phyloP scores from a whole-genome alignment of 2,797 vertebrate genomes.

The Rhinophrynus dorsalis region DNA sequence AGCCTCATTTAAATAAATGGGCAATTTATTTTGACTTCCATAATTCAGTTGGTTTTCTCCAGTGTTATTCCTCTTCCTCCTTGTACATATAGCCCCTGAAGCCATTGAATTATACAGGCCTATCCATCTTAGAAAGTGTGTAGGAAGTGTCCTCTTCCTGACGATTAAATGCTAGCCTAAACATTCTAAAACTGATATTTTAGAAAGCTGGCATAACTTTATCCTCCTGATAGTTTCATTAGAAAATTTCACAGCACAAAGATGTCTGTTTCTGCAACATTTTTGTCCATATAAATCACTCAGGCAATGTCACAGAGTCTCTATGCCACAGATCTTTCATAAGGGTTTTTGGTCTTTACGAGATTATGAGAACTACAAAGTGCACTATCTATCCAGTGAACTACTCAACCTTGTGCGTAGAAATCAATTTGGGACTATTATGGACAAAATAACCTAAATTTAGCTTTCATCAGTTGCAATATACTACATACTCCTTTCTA shows the following conservation, averaged over 20 bases:
- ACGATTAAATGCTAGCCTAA: constrained; percentile 23
- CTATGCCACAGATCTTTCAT: constrained; percentile 38
- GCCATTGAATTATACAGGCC: constrained; percentile 14
- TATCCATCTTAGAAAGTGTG: constrained; percentile 6
- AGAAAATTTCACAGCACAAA: neutral
- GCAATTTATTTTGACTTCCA: too few species aligned
- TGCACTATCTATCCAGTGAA: constrained; percentile 51
- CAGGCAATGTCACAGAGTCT: neutral
- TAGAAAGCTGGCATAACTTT: constrained; percentile 22
- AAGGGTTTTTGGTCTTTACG: constrained; percentile 46
- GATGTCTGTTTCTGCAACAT: neutral
- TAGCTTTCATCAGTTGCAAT: constrained; percentile 66
- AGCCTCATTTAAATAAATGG: too few species aligned
- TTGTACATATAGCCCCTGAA: constrained; percentile 28
- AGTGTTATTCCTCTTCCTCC: too few species aligned
- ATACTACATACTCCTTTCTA: constrained; percentile 55
- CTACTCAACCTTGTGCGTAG: constrained; percentile 40
- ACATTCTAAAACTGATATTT: constrained; percentile 23
- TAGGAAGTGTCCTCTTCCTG: constrained; percentile 4
- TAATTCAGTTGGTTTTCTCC: too few species aligned
- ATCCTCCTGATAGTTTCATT: constrained; percentile 32
- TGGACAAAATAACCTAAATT: constrained; percentile 65
- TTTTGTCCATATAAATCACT: constrained; percentile 23
- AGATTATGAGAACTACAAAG: constrained; percentile 56
- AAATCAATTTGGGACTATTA: constrained; percentile 61